Evolutionary conservation across 2,888 invertebrate species (phyloP).

Genomic region (Gerosis bhagava): DNA sequence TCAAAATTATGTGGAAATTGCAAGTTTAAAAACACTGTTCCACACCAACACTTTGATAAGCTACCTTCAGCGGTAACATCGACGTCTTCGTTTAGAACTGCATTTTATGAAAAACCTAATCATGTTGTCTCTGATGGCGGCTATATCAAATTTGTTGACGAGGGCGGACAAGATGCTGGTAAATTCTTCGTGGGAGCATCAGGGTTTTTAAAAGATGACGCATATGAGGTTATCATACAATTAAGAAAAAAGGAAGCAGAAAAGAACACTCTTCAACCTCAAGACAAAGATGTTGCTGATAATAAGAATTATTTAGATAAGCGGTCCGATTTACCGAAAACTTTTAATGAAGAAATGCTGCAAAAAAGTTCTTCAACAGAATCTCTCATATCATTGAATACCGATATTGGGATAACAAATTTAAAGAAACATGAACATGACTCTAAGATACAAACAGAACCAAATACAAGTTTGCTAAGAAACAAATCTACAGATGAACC

Average conservation of each 20-base stretch:
- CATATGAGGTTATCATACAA: constrained; percentile 72
- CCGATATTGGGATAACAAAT: background rate
- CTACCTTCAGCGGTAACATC: constrained; percentile 48
- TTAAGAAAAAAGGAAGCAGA: constrained; percentile 59
- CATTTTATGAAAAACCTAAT: constrained; percentile 44
- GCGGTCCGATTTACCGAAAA: too few relatives aligned
- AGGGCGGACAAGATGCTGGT: constrained; percentile 53
- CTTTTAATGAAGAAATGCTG: background rate
- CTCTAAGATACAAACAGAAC: background rate
- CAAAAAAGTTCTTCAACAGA: background rate
- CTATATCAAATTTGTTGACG: constrained; percentile 55
- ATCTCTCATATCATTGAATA: too few relatives aligned
- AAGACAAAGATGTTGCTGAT: constrained; percentile 1
- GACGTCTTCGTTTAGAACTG: constrained; percentile 52
- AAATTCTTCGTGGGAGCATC: constrained; percentile 69
- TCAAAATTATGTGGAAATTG: constrained; percentile 20
- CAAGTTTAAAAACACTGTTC: constrained; percentile 29
- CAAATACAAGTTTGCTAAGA: constrained; percentile 3
- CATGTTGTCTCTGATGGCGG: constrained; percentile 43
- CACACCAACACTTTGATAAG: constrained; percentile 22
- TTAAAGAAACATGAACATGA: too few relatives aligned
- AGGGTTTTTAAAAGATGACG: constrained; percentile 61
- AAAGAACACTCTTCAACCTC: constrained; percentile 9
- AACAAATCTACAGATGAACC: background rate
- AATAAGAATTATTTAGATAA: too few relatives aligned